Percentiles rank a stretch among this genome's conserved stretches.
These are phyloP conservation scores for Volucella bombylans DNA, from an alignment of 2,888 invertebrate species.

Conservation along the genomic window DNA sequence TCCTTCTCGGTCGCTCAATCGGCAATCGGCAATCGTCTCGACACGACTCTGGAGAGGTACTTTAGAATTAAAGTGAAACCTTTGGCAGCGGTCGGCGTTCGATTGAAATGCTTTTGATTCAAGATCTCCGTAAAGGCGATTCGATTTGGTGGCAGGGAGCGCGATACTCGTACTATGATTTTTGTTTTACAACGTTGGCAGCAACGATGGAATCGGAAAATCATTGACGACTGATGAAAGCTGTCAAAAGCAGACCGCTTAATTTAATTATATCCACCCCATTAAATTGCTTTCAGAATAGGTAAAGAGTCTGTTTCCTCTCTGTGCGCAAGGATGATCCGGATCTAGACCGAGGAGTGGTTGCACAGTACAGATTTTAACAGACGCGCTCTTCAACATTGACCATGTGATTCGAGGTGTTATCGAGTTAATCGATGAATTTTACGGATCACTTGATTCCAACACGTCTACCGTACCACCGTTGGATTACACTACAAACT, in stretches of 20 bases:
- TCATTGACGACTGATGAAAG: slow-evolving; percentile 58
- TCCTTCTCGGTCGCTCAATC: neutral
- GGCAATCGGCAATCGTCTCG: slow-evolving; percentile 38
- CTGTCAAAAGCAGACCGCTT: slow-evolving; percentile 71
- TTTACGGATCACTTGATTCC: slow-evolving; percentile 64
- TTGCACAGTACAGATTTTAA: slow-evolving; percentile 17
- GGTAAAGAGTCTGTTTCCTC: too few species aligned
- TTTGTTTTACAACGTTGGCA: slow-evolving; percentile 43
- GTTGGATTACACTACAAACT: slow-evolving; percentile 2
- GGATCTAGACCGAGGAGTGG: neutral
- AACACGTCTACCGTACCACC: slow-evolving; percentile 10
- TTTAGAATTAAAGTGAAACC: slow-evolving; percentile 59
- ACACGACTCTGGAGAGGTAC: slow-evolving; percentile 40
- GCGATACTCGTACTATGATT: slow-evolving; percentile 26
- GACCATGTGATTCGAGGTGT: slow-evolving; percentile 71
- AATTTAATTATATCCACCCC: slow-evolving; percentile 71
- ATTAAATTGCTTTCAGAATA: slow-evolving; percentile 54
- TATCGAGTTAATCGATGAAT: slow-evolving; percentile 72
- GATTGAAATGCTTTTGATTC: slow-evolving; percentile 37
- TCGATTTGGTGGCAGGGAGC: neutral
- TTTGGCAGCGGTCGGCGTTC: slow-evolving; percentile 31
- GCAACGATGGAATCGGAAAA: slow-evolving; percentile 19
- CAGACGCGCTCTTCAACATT: slow-evolving; percentile 32
- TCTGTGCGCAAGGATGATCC: too few species aligned
- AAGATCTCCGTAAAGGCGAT: neutral